Evolutionary conservation across 2,888 invertebrate species (phyloP), one percentile per base, ranked within the genome.

Genomic region (Plebejus argus): DNA sequence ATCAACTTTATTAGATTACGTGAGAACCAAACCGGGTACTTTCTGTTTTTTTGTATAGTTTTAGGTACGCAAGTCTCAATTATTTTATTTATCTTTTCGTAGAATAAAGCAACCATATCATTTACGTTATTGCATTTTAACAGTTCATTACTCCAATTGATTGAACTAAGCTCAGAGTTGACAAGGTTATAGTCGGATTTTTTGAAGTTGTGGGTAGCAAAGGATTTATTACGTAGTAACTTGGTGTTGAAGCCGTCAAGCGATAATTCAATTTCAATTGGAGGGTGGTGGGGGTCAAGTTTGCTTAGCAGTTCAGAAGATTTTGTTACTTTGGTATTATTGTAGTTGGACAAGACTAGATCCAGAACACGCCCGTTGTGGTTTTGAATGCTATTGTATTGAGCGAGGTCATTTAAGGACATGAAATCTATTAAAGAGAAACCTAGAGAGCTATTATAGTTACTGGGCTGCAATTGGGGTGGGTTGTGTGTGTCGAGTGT

Each of bases 161-260:
- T 35, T 1, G 18, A 15, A 7, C 78, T 15, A 1, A 78, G 56
- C 33, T 56, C 35, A 53, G 35, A 7, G 18, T 28, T 76, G 7
- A 78, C 70, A 3, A 45, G 3, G 1, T n/a, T 70, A 7, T 78
- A 78, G 23, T 78, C 71, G 1, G 76, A 76, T 70, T 76, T 76
- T 15, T 58, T 76, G 58, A 76, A 76, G 45, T 70, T 70, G 45
- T 76, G 18, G 18, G 45, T 28, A 1, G 45, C 76, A 71, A 53
- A 58, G 12, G 35, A 23, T 45, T 71, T 78, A 1, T 66, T 33
- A 1, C 20, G 20, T 56, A 56, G 5, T 0, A 28, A 15, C 20
- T 28, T 10, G 39, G 39, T 7, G 3, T 3, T 28, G 15, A 28
- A 49, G 39, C 8, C 39, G 39, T 45, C n/a, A 15, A 10, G 10